phyloP scores from a whole-genome alignment of 1,140 invertebrate genomes.

The Whitmania pigra region DNA sequence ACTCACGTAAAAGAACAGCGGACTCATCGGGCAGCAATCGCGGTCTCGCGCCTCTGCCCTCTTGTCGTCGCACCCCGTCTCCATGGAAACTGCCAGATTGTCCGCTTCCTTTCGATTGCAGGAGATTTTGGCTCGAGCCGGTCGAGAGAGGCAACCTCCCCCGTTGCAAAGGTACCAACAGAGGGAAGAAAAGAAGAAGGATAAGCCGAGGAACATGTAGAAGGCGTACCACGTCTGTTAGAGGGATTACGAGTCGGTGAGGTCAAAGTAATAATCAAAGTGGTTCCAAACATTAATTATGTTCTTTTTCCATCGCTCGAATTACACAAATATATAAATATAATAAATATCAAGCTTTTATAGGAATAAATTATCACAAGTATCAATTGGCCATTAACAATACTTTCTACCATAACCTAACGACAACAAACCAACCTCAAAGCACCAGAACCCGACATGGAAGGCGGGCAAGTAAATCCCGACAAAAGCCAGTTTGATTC shows the following conservation, averaged over 20 bases:
- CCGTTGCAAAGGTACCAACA: constrained; percentile 33
- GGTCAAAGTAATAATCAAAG: too few relatives aligned
- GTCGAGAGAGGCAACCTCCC: constrained; percentile 51
- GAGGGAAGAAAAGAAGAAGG: constrained; percentile 31
- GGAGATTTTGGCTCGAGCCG: constrained; percentile 35
- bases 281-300: too few relatives aligned
- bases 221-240: constrained; percentile 59
- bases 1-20: constrained; percentile 59
- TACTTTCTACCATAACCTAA: too few relatives aligned
- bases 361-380: too few relatives aligned
- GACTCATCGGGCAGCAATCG: neutral
- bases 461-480: too few relatives aligned
- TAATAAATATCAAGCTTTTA: too few relatives aligned
- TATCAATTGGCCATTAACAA: neutral
- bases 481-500: constrained; percentile 53
- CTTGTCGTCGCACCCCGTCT: neutral
- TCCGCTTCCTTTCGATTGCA: constrained; percentile 18
- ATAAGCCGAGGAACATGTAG: constrained; percentile 57
- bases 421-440: neutral
- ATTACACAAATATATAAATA: too few relatives aligned
- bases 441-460: constrained; percentile 37
- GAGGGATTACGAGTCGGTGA: too few relatives aligned
- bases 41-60: neutral
- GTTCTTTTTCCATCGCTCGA: neutral
- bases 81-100: neutral